Conservation (phyloP, 2,797 vertebrate genomes). For the Poecilia picta region DNA sequence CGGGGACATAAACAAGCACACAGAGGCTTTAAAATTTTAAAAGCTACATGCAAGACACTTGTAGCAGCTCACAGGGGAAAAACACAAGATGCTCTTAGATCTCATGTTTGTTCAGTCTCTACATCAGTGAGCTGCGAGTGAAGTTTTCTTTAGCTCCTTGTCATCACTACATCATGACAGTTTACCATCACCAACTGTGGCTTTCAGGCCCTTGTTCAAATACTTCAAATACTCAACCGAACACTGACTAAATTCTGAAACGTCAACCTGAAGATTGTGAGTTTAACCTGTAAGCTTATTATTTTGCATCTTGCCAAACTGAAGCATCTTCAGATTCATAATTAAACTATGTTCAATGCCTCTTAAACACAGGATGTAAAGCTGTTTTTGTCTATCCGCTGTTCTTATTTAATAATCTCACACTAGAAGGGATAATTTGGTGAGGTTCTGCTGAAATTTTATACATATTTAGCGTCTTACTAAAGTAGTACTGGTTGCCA, state of each 20-base stretch:
- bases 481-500: neutral
- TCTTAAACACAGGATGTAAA: conserved; percentile 59
- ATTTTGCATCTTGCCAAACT: conserved; percentile 38
- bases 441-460: neutral
- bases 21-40: conserved; percentile 52
- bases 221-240: conserved; percentile 23
- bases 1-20: conserved; percentile 38
- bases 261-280: conserved; percentile 53
- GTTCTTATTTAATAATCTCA: conserved; percentile 45
- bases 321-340: conserved; percentile 30
- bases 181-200: conserved; percentile 41
- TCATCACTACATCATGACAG: conserved; percentile 17
- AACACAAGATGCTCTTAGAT: conserved; percentile 62
- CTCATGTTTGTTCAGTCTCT: conserved; percentile 42
- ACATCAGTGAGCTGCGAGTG: conserved; percentile 21
- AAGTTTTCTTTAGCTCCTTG: neutral
- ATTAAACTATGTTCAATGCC: conserved; percentile 26
- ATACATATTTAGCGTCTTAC: neutral
- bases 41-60: conserved; percentile 37
- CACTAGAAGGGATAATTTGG: neutral
- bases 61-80: conserved; percentile 38
- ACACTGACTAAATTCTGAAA: conserved; percentile 27
- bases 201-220: conserved; percentile 54
- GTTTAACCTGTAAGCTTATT: conserved; percentile 32
- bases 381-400: conserved; percentile 19